phyloP scores from a whole-genome alignment of 2,797 vertebrate genomes.

The Tamandua tetradactyla region DNA sequence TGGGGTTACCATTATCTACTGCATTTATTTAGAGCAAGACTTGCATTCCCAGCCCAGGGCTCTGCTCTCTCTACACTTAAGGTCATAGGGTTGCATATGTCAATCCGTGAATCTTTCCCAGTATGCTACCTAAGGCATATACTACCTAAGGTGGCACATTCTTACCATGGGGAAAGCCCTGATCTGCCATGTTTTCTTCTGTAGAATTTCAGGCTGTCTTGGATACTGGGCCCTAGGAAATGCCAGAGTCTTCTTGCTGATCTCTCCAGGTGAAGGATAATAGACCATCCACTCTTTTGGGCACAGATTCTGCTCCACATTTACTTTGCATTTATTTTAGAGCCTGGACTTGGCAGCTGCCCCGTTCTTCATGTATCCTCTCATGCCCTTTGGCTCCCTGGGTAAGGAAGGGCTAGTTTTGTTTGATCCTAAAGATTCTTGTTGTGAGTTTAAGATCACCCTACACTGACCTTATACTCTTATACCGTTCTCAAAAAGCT shows the following conservation, averaged over 20 bases:
- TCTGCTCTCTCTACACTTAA: not conserved
- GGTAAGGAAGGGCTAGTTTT: not conserved
- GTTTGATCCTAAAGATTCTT: slow-evolving; percentile 17
- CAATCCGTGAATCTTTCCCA: not conserved
- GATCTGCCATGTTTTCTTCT: not conserved
- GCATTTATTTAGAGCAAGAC: not conserved
- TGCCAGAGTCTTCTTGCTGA: not conserved
- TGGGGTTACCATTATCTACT: not conserved
- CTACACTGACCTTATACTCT: not conserved
- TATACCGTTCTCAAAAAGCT: not conserved
- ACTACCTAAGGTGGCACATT: not conserved
- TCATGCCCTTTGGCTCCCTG: not conserved
- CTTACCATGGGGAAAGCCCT: not conserved
- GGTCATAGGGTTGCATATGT: not conserved
- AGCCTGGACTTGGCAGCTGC: not conserved
- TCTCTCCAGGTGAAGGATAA: not conserved
- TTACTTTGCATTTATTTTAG: not conserved
- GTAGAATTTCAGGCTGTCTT: not conserved
- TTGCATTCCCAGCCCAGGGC: not conserved
- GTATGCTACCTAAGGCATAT: not conserved
- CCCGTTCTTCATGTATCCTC: not conserved
- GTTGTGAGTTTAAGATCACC: not conserved
- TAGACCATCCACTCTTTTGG: not conserved
- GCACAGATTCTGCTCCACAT: not conserved
- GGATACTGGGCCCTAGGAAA: not conserved